phyloP scores from a whole-genome alignment of 1,140 invertebrate species.

The Oncopodura yosiiana region DNA sequence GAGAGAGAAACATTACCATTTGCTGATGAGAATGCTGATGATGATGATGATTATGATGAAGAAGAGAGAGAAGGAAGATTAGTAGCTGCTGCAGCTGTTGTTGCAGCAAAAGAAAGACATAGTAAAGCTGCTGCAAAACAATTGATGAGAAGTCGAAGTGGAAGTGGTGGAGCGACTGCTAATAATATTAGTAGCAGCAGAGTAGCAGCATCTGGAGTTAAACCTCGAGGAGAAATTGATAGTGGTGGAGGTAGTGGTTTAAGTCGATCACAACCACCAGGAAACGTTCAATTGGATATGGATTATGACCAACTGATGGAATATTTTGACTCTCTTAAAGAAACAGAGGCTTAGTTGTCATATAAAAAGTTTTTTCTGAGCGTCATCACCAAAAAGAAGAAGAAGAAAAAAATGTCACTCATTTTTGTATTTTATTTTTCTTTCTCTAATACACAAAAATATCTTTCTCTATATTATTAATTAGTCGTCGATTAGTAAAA shows the following conservation, averaged over 20 bases:
- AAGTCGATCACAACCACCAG: constrained; percentile 3
- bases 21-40: constrained; percentile 38
- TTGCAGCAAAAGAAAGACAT: constrained; percentile 30
- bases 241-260: too few relatives aligned
- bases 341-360: constrained; percentile 54
- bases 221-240: constrained; percentile 53
- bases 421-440: too few relatives aligned
- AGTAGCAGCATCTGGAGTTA: constrained; percentile 29
- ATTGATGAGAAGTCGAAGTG: constrained; percentile 9
- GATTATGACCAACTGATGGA: constrained; percentile 95
- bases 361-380: too few relatives aligned
- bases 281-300: constrained; percentile 66
- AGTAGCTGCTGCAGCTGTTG: constrained; percentile 30
- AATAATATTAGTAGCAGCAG: constrained; percentile 40
- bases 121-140: constrained; percentile 13
- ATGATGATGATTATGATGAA: constrained; percentile 45
- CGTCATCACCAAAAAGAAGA: too few relatives aligned
- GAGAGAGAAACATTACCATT: too few relatives aligned
- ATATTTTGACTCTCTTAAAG: constrained; percentile 94
- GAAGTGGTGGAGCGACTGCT: constrained; percentile 36
- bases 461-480: too few relatives aligned
- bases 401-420: too few relatives aligned
- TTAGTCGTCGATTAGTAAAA: too few relatives aligned
- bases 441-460: too few relatives aligned
- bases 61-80: constrained; percentile 37